These are phyloP conservation scores for Bergia sp. DNA, from an alignment of 92 coral and sea anemone species.

Conservation along the genomic window DNA sequence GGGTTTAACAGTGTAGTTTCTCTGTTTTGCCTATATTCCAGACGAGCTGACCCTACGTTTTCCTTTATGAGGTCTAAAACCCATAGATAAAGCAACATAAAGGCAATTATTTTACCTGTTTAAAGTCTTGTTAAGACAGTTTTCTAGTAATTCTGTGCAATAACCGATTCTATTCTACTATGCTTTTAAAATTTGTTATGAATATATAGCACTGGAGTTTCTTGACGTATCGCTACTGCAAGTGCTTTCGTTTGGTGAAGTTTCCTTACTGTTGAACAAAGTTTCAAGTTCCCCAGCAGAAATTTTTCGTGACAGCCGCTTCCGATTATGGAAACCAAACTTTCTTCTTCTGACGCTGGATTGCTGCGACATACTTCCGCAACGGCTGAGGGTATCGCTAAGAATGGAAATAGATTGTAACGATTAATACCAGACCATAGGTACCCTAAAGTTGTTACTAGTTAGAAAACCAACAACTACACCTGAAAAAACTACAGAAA, in stretches of 20 bases:
- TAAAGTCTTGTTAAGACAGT: too few relatives aligned
- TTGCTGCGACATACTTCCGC: conserved; percentile 35
- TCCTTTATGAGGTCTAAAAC: too few relatives aligned
- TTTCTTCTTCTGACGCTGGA: conserved; percentile 35
- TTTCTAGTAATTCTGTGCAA: background rate
- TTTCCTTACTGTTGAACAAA: conserved; percentile 1
- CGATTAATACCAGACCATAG: too few relatives aligned
- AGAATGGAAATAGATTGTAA: background rate
- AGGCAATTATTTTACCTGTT: too few relatives aligned
- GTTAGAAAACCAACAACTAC: too few relatives aligned
- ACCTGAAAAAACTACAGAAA: too few relatives aligned
- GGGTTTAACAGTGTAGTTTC: too few relatives aligned
- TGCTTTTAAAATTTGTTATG: background rate
- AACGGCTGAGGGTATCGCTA: conserved; percentile 44
- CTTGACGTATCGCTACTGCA: conserved; percentile 32
- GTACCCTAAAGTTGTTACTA: too few relatives aligned
- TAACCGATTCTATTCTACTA: background rate
- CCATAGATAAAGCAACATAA: too few relatives aligned
- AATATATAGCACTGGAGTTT: conserved; percentile 17
- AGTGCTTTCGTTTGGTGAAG: background rate
- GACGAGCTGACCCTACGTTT: too few relatives aligned
- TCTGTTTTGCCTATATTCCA: too few relatives aligned
- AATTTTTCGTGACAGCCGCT: conserved; percentile 39
- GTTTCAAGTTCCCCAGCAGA: conserved; percentile 1
- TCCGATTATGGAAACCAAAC: conserved; percentile 43